Evolutionary conservation across 2,797 vertebrate species (phyloP), one percentile per base, ranked within the genome.

Genomic region (Acipenser oxyrinchus): DNA sequence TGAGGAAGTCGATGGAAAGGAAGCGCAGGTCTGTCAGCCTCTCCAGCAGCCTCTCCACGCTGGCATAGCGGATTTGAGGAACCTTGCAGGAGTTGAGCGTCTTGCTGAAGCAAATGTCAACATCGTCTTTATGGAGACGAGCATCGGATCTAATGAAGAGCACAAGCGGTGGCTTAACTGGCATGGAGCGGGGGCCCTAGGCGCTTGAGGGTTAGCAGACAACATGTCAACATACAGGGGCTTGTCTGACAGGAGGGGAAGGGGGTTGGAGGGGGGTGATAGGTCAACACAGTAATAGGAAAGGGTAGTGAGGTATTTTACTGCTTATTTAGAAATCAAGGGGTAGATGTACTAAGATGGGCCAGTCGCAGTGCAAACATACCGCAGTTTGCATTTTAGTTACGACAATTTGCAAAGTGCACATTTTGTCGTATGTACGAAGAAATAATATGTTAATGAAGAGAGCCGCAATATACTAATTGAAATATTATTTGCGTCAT

Each of bases 61-160:
- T 98, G 70, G 96, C 95, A 0, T 97, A 98, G 73, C 96, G 96
- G 83, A 99, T 98, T 75, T 99, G 96, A 65, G 96, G 96, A 77
- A 99, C 96, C 88, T 99, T 99, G 90, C 96, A 99, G 81, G 96
- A 99, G 86, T 99, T 98, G 81, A 99, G 88, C 15, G 96, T 98
- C 89, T 98, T 99, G 89, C 96, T 98, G 91, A 99, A 99, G 90
- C 93, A 98, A 84, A 99, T 98, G 82, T 99, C 96, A 74, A 93
- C 83, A 85, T 97, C 95, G 74, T 98, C 96, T 87, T 92, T 95
- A 83, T 99, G 95, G 81, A 98, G 94, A 80, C 95, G 94, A 70
- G 92, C 85, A 78, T 98, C 96, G 0, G 95, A 99, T 89, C 96
- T 99, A 78, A 69, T 79, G 66, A 72, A 67, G 66, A 79, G 67